A percentile compares a stretch with the other conserved stretches of the same genome.
Evolutionary conservation across 2,113 vertebrate species (phyloP).

Genomic region (Caracal caracal): DNA sequence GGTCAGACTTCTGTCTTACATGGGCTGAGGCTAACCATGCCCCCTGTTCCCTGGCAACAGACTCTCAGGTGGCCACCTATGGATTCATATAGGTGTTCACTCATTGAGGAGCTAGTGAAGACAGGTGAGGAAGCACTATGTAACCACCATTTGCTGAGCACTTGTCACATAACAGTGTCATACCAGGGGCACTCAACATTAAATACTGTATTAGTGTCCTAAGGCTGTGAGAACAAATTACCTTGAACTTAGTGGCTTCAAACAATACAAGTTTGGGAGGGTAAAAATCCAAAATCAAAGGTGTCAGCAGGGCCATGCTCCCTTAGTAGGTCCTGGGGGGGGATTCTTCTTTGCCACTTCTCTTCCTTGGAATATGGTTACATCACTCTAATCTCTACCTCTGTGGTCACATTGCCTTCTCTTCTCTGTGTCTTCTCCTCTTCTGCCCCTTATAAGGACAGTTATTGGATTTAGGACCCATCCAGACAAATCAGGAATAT

Average conservation of each 20-base stretch:
- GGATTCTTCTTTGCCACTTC: background rate
- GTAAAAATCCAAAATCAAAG: background rate
- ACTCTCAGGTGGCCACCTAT: background rate
- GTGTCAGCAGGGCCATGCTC: background rate
- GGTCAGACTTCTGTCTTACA: background rate
- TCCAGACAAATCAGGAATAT: background rate
- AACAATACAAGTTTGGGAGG: background rate
- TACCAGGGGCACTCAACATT: background rate
- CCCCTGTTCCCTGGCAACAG: background rate
- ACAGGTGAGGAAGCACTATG: background rate
- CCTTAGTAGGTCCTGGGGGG: background rate
- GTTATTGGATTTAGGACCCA: background rate
- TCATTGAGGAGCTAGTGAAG: background rate
- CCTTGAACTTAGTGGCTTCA: background rate
- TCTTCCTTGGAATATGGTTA: background rate
- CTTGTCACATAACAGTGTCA: background rate
- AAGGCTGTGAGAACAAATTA: background rate
- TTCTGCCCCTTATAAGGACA: background rate
- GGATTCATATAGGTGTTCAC: background rate
- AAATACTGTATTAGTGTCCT: background rate
- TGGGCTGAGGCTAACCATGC: background rate
- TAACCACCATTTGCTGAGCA: background rate
- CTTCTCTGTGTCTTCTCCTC: background rate
- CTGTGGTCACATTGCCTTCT: background rate
- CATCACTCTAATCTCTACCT: background rate